phyloP scores from a whole-genome alignment of 2,113 vertebrate species.

The Oxygymnocypris stewartii region DNA sequence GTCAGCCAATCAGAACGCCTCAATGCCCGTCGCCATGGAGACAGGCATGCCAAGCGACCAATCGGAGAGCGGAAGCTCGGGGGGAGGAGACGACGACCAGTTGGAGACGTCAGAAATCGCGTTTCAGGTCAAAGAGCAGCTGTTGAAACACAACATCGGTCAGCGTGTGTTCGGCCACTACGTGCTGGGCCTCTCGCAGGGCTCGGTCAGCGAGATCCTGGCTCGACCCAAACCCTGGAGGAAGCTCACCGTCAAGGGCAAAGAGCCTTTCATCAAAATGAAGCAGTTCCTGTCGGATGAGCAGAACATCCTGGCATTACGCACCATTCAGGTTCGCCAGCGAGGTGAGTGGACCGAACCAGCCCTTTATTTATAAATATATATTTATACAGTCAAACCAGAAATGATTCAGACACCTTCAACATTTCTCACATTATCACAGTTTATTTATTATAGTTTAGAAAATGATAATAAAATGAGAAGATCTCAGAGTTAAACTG shows the following conservation, averaged over 20 bases:
- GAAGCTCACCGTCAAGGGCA: conserved; percentile 98
- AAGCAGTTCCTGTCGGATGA: conserved; percentile 98
- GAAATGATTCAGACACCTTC: too few relatives aligned
- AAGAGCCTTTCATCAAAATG: conserved; percentile 99
- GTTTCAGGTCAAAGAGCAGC: conserved; percentile 98
- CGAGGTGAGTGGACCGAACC: conserved; percentile 83
- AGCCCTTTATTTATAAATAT: too few relatives aligned
- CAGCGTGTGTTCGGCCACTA: conserved; percentile 98
- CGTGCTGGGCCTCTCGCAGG: conserved; percentile 94
- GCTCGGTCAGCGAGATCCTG: conserved; percentile 97
- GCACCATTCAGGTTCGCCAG: conserved; percentile 98
- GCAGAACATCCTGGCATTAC: conserved; percentile 95
- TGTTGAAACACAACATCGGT: conserved; percentile 98
- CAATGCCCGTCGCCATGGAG: conserved; percentile 61
- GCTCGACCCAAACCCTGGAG: conserved; percentile 98
- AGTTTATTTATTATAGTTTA: too few relatives aligned
- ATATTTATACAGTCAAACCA: too few relatives aligned
- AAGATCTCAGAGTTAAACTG: too few relatives aligned
- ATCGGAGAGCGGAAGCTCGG: conserved; percentile 74
- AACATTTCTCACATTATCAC: too few relatives aligned
- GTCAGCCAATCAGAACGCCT: conserved; percentile 66
- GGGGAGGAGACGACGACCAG: conserved; percentile 84
- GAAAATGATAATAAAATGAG: too few relatives aligned
- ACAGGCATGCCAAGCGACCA: conserved; percentile 79
- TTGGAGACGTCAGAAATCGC: conserved; percentile 95